Base-by-base conservation (phyloP, 37 sponge, comb jelly and placozoan genomes). In the Beroe forskalii region DNA sequence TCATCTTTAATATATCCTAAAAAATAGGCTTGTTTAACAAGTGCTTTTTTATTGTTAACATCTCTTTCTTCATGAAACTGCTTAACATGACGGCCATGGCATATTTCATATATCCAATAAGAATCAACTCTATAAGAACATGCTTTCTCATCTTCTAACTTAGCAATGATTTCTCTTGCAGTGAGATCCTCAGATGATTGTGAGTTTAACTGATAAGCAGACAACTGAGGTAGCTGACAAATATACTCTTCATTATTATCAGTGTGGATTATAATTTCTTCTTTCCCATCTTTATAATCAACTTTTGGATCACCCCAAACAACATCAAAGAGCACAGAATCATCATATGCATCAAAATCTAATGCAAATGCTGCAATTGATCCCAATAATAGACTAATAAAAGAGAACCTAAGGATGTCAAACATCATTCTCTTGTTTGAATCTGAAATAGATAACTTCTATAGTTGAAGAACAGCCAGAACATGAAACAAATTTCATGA, bases 91-190 rank as follows among this genome's bases (percentile, higher is more conserved):
- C 86, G n/a, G 1, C 86, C 86, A 44, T 80, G 86, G 25, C 86
- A 80, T 33, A 80, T 37, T 44, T 80, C 86, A 80, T 80, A 80
- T 41, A 80, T 44, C 86, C 86, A 80, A 25, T 80, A 80, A 6
- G 86, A 80, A 43, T 80, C 86, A 48, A 80, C 86, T 80, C 86
- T 41, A 25, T 80, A 80, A 25, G 86, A 80, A 80, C 86, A 80
- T 0, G 40, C 44, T 44, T 80, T 80, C 8, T 80, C 86, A 32
- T 44, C 30, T n/a, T 80, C 86, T 6, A 80, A 38, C 23, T 44
- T 41, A 24, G 55, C 37, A 4, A 80, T 80, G 42, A 80, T 80
- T n/a, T 80, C 86, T 27, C 28, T 6, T n/a, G 86, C 86, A n/a
- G 86, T 42, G 4, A 37, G 22, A 43, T 41, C 55, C 27, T 23